Percentiles rank a stretch among this genome's conserved stretches.
phyloP scores from a whole-genome alignment of 1,140 invertebrate species.

The Tetramorium parvispinum region DNA sequence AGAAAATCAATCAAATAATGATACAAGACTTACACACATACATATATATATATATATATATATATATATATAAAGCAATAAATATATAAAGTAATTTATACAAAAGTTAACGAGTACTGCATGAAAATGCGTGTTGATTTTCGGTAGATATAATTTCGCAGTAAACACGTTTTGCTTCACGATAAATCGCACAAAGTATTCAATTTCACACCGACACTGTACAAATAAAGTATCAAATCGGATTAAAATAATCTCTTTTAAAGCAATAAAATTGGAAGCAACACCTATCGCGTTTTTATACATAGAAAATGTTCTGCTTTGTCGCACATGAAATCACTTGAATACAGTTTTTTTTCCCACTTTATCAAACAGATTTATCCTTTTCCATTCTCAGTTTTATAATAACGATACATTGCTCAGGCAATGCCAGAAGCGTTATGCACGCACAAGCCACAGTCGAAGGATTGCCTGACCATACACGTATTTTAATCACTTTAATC shows the following conservation, averaged over 20 bases:
- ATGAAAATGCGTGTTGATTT: background rate
- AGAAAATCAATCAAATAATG: conserved; percentile 1
- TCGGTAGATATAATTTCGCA: background rate
- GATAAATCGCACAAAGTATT: background rate
- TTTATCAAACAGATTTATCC: background rate
- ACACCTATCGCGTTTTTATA: background rate
- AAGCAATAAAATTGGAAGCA: background rate
- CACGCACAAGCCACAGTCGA: background rate
- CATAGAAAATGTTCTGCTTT: background rate
- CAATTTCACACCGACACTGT: background rate
- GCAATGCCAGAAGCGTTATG: background rate
- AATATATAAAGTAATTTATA: background rate
- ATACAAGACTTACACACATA: background rate
- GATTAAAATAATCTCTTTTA: conserved; percentile 26
- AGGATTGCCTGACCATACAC: conserved; percentile 14
- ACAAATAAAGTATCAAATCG: conserved; percentile 14
- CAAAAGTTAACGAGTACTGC: background rate
- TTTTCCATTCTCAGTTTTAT: background rate
- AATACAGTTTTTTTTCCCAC: background rate
- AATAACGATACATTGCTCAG: conserved; percentile 4
- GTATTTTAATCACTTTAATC: conserved; percentile 6
- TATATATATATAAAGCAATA: background rate
- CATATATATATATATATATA: too few relatives aligned
- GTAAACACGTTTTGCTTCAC: background rate
- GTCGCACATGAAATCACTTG: background rate